Conservation (phyloP, 1,140 invertebrate genomes). For the Armadillidium nasatum region DNA sequence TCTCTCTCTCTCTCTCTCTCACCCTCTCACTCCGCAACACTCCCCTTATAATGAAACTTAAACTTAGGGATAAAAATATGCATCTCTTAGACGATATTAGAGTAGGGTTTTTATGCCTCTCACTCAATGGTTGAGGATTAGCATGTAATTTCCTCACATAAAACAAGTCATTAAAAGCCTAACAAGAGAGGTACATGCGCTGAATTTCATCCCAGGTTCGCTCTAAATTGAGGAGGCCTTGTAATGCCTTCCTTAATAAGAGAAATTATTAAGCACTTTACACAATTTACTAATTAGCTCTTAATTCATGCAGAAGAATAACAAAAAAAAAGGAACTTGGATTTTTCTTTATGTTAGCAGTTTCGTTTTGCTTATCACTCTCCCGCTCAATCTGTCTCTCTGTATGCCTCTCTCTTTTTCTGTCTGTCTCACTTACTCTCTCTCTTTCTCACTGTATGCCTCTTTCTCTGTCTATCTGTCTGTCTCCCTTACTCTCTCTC, state of each 20-base stretch:
- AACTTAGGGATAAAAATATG: not conserved
- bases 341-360: too few species aligned
- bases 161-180: constrained; percentile 4
- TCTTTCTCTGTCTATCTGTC: too few species aligned
- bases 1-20: not conserved
- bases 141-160: constrained; percentile 7
- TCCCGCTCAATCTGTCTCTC: too few species aligned
- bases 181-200: not conserved
- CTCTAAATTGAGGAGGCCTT: not conserved
- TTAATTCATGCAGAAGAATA: too few species aligned
- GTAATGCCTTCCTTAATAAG: not conserved
- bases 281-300: not conserved
- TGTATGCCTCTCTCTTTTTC: too few species aligned
- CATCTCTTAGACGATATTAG: constrained; percentile 3
- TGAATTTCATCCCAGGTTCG: not conserved
- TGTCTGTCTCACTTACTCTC: too few species aligned
- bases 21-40: not conserved
- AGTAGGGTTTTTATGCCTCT: not conserved
- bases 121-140: not conserved
- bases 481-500: too few species aligned
- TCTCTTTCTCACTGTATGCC: too few species aligned
- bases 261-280: not conserved
- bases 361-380: too few species aligned
- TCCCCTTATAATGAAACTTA: not conserved
- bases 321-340: too few species aligned